These are phyloP conservation scores for Muntiacus muntjak DNA, from an alignment of 2,113 vertebrate genomes.

Conservation along the genomic window DNA sequence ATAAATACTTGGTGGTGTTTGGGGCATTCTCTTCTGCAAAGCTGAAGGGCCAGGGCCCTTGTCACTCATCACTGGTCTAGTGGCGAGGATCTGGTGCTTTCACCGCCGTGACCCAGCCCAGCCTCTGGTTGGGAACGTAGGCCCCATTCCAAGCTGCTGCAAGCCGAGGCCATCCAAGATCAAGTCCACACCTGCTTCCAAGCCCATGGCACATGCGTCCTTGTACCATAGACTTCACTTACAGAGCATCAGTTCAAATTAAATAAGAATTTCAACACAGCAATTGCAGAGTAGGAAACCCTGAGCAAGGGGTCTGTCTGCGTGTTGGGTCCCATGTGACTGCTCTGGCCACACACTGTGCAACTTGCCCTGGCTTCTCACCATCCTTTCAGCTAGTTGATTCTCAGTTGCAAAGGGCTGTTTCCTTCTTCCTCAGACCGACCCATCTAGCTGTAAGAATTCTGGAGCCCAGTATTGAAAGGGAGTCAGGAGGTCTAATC, in stretches of 20 bases:
- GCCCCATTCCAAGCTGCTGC: neutral
- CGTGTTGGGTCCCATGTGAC: too few relatives aligned
- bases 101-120: neutral
- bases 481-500: rapidly evolving
- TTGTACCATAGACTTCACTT: neutral
- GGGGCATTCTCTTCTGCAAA: neutral
- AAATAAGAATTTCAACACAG: neutral
- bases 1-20: neutral
- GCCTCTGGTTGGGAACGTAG: neutral
- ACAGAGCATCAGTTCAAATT: neutral
- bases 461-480: neutral
- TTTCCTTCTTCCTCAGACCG: neutral
- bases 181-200: neutral
- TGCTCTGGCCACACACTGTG: rapidly evolving
- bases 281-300: neutral
- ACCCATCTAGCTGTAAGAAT: neutral
- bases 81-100: neutral
- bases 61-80: neutral
- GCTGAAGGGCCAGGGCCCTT: neutral
- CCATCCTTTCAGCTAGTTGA: neutral
- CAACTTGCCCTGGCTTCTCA: too few relatives aligned
- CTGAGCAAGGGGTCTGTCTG: neutral
- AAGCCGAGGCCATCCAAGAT: neutral
- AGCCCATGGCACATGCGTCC: rapidly evolving
- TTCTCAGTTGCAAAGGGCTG: neutral